These are phyloP conservation scores for Hemicrepidius hirtus DNA, from an alignment of 2,888 invertebrate species.

Conservation along the genomic window DNA sequence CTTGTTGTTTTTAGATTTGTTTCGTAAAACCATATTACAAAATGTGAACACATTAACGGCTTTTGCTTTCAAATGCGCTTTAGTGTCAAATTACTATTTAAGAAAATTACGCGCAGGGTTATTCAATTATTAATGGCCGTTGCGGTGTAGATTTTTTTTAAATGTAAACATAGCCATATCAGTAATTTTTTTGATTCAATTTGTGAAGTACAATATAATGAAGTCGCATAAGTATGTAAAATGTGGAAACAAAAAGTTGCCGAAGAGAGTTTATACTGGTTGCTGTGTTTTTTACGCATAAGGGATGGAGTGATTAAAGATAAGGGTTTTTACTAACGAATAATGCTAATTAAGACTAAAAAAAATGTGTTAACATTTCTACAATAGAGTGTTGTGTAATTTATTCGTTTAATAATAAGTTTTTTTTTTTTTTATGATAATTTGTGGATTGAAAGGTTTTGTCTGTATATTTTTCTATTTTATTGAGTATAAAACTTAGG, in stretches of 20 bases:
- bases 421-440: neutral
- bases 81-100: constrained; percentile 38
- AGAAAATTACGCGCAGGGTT: constrained; percentile 26
- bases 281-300: constrained; percentile 45
- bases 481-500: constrained; percentile 13
- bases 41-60: constrained; percentile 21
- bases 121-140: constrained; percentile 8
- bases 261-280: constrained; percentile 36
- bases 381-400: constrained; percentile 6
- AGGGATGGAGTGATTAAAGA: constrained; percentile 37
- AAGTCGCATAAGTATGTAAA: constrained; percentile 14
- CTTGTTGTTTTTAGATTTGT: constrained; percentile 13
- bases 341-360: constrained; percentile 21
- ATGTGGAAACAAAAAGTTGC: constrained; percentile 12
- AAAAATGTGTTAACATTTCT: neutral
- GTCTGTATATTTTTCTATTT: constrained; percentile 28
- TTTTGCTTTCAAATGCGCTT: constrained; percentile 46
- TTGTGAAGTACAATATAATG: constrained; percentile 28
- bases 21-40: constrained; percentile 12
- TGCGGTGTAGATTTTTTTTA: constrained; percentile 3
- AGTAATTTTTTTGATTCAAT: constrained; percentile 23
- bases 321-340: constrained; percentile 45
- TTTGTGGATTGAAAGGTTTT: constrained; percentile 26
- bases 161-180: constrained; percentile 43
- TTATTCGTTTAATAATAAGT: too few species aligned